Evolutionary conservation across 1,140 invertebrate genomes (phyloP).

Genomic region (Plectrocnemia conspersa): DNA sequence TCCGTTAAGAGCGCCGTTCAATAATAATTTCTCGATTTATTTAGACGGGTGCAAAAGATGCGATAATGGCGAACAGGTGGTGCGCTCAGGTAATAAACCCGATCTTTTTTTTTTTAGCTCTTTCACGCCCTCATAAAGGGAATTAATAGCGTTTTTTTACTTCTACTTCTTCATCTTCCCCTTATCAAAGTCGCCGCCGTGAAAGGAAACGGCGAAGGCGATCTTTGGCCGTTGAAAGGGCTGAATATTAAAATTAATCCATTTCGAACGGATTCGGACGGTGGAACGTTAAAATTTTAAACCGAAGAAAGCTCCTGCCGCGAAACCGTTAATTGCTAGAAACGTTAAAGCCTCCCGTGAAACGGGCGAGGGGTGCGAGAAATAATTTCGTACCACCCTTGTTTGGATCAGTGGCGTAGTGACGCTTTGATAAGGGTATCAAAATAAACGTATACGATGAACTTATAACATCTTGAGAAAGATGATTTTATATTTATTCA

Average conservation of each 20-base stretch:
- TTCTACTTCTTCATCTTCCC: too few species aligned
- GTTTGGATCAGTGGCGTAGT: background rate
- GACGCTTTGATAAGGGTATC: background rate
- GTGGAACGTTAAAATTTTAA: conserved; percentile 16
- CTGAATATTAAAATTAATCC: conserved; percentile 23
- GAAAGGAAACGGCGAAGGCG: conserved; percentile 1
- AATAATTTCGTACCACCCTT: too few species aligned
- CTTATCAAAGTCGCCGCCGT: background rate
- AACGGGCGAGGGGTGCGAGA: background rate
- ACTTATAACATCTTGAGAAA: too few species aligned
- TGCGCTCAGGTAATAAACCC: background rate
- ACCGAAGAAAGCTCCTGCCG: conserved; percentile 9
- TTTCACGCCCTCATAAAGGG: conserved; percentile 16
- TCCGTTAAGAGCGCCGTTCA: background rate
- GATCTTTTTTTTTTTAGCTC: conserved; percentile 12
- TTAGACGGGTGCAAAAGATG: background rate
- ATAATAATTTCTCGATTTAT: background rate
- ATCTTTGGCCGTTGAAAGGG: background rate
- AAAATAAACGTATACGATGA: too few species aligned
- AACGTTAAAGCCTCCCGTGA: background rate
- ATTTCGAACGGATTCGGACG: conserved; percentile 15
- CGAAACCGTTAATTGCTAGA: conserved; percentile 22
- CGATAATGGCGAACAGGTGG: background rate
- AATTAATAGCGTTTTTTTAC: conserved; percentile 13
- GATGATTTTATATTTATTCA: too few species aligned